Percentiles rank a stretch among this genome's conserved stretches.
These are phyloP conservation scores for Paracanthobrama guichenoti DNA, from an alignment of 2,113 vertebrate species.

Conservation along the genomic window DNA sequence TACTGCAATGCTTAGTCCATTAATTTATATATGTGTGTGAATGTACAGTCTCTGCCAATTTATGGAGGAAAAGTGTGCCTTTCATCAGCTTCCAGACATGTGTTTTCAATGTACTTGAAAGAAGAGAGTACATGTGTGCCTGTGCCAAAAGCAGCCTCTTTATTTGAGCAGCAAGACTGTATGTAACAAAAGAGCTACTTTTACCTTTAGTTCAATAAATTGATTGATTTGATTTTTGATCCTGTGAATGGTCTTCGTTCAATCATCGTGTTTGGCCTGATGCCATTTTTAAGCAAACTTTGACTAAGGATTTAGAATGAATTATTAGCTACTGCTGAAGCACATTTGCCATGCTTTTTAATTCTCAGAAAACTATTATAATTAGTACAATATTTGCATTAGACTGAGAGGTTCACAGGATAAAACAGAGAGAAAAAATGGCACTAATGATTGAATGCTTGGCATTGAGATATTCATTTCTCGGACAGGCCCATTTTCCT, in stretches of 20 bases:
- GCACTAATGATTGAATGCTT: neutral
- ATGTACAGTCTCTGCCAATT: constrained; percentile 60
- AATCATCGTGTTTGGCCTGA: constrained; percentile 4
- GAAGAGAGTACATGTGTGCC: constrained; percentile 55
- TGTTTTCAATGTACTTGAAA: constrained; percentile 77
- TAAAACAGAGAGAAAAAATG: neutral
- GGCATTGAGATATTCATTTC: neutral
- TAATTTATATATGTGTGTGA: constrained; percentile 45
- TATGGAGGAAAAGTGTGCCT: constrained; percentile 67
- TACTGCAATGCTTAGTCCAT: constrained; percentile 48
- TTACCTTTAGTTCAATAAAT: constrained; percentile 30
- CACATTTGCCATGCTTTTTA: neutral
- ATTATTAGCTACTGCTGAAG: neutral
- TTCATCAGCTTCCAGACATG: constrained; percentile 74
- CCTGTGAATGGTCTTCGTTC: neutral
- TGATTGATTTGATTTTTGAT: constrained; percentile 13
- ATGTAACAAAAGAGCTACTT: constrained; percentile 23
- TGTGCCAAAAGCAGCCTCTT: constrained; percentile 53
- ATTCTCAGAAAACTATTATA: neutral
- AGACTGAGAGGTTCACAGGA: no score
- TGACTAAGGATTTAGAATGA: neutral
- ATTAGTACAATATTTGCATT: neutral
- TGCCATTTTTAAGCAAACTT: constrained; percentile 13
- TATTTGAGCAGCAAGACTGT: constrained; percentile 47
- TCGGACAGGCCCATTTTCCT: neutral